These are phyloP conservation scores for Cheilosia urbana DNA, from an alignment of 2,888 invertebrate genomes.

Conservation along the genomic window DNA sequence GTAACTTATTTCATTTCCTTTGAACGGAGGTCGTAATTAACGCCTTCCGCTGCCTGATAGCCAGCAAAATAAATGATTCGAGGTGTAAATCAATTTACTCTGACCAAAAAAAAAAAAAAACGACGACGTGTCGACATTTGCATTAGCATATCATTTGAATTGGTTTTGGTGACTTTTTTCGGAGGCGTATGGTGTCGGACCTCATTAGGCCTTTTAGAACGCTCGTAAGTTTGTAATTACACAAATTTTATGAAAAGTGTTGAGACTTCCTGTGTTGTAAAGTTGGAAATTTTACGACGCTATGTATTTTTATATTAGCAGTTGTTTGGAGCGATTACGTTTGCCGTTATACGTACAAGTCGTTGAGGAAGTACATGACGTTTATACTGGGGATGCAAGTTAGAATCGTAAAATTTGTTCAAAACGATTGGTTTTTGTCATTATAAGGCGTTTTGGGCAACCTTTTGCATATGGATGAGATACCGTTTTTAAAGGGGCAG, in stretches of 20 bases:
- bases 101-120: not conserved
- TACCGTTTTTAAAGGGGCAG: not conserved
- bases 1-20: constrained; percentile 67
- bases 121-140: constrained; percentile 25
- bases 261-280: constrained; percentile 63
- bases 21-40: constrained; percentile 55
- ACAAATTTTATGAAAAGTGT: constrained; percentile 57
- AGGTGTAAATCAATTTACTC: constrained; percentile 67
- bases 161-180: not conserved
- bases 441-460: not conserved
- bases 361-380: constrained; percentile 29
- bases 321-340: constrained; percentile 4
- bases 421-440: not conserved
- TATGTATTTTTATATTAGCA: constrained; percentile 26
- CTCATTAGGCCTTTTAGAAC: constrained; percentile 59
- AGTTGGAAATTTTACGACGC: constrained; percentile 35
- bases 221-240: constrained; percentile 59
- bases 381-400: not conserved
- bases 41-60: constrained; percentile 61
- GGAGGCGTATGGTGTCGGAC: constrained; percentile 15
- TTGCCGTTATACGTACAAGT: constrained; percentile 7
- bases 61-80: constrained; percentile 44
- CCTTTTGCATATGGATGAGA: constrained; percentile 1
- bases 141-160: constrained; percentile 6
- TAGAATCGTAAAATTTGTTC: constrained; percentile 1